These are phyloP conservation scores for Semicossyphus pulcher DNA, from an alignment of 2,113 vertebrate species.

Conservation along the genomic window DNA sequence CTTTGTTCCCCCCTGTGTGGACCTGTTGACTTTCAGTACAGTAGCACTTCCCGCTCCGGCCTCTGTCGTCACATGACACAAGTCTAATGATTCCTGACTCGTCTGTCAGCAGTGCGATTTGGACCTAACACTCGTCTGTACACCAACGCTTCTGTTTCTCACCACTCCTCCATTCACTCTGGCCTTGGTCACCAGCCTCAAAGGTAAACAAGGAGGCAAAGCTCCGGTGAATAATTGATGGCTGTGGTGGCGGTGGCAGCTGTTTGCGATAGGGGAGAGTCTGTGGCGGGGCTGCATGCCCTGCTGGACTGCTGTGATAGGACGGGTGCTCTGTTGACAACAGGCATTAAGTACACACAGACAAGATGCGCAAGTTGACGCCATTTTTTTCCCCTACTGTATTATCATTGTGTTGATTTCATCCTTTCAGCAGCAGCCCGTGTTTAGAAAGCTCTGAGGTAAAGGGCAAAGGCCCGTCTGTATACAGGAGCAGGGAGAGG, in stretches of 20 bases:
- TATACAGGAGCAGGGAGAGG: slow-evolving; percentile 20
- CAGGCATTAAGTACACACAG: slow-evolving; percentile 31
- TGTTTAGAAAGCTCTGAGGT: slow-evolving; percentile 11
- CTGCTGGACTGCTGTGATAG: slow-evolving; percentile 47
- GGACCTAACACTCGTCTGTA: background rate
- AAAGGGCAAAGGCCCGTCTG: background rate
- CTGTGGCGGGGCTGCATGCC: slow-evolving; percentile 27
- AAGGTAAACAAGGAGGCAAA: slow-evolving; percentile 76
- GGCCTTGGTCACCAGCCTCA: slow-evolving; percentile 51
- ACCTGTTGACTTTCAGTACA: slow-evolving; percentile 4
- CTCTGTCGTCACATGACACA: background rate
- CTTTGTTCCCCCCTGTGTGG: background rate
- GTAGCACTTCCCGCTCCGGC: slow-evolving; percentile 12
- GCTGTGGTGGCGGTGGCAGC: slow-evolving; percentile 54
- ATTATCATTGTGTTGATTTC: slow-evolving; percentile 8
- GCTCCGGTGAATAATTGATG: slow-evolving; percentile 79
- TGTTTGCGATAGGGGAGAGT: slow-evolving; percentile 61
- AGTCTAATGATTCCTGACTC: background rate
- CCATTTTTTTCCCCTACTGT: slow-evolving; percentile 1
- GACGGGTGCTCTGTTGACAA: slow-evolving; percentile 24
- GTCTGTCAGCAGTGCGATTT: background rate
- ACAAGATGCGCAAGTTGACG: slow-evolving; percentile 39
- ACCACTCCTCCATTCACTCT: slow-evolving; percentile 26
- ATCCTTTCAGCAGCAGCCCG: background rate
- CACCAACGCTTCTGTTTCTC: background rate